A percentile compares a stretch with the other conserved stretches of the same genome.
Evolutionary conservation across 2,113 vertebrate species (phyloP).

Genomic region (Lamprologus sp.): DNA sequence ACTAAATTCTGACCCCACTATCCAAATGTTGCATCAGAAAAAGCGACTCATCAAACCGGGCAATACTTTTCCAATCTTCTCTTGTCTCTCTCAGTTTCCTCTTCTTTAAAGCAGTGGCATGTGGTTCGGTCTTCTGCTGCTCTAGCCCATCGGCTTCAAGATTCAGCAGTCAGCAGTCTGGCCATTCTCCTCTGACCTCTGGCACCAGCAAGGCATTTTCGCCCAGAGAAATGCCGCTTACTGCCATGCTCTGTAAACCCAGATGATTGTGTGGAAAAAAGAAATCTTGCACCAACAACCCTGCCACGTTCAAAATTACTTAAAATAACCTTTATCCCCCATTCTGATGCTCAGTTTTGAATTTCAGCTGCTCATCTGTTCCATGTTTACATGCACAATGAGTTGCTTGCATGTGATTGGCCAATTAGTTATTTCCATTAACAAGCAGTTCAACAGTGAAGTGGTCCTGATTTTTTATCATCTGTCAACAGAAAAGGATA

Average conservation of each 20-base stretch:
- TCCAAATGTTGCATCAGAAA: neutral
- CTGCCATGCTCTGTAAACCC: neutral
- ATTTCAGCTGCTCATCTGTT: neutral
- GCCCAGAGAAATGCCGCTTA: rapidly evolving
- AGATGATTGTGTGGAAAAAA: rapidly evolving
- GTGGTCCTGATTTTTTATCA: neutral
- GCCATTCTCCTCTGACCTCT: neutral
- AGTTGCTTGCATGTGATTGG: neutral
- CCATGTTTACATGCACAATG: neutral
- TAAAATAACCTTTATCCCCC: neutral
- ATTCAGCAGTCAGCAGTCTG: neutral
- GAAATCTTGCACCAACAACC: neutral
- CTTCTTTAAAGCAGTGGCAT: neutral
- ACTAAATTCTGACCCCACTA: neutral
- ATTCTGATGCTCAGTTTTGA: neutral
- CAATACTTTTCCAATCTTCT: neutral
- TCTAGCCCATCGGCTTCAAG: neutral
- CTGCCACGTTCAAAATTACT: rapidly evolving
- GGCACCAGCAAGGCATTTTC: neutral
- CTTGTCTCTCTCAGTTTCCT: neutral
- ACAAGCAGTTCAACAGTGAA: neutral
- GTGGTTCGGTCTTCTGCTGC: neutral
- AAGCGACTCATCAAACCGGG: rapidly evolving
- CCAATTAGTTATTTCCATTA: neutral
- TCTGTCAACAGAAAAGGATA: neutral